phyloP scores from a whole-genome alignment of 1,140 invertebrate species.

The Cotesia typhae region DNA sequence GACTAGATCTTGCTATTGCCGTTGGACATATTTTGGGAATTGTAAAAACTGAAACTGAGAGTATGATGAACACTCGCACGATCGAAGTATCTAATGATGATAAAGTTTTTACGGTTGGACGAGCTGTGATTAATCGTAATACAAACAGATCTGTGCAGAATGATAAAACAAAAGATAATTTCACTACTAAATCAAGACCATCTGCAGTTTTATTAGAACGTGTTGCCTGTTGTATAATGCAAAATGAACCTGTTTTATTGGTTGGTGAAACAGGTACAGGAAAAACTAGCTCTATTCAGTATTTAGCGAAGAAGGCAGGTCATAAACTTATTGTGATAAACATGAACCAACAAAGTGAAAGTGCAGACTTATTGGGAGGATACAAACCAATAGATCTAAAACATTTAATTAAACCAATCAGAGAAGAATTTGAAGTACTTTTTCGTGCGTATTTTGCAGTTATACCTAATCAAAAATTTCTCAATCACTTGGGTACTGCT shows the following conservation, averaged over 20 bases:
- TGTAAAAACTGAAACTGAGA: slow-evolving; percentile 82
- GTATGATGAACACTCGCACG: slow-evolving; percentile 81
- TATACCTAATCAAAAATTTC: slow-evolving; percentile 85
- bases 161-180: slow-evolving; percentile 67
- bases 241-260: slow-evolving; percentile 90
- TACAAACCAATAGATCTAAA: slow-evolving; percentile 96
- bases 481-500: slow-evolving; percentile 80
- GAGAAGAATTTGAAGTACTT: slow-evolving; percentile 85
- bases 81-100: slow-evolving; percentile 72
- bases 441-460: slow-evolving; percentile 83
- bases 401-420: slow-evolving; percentile 82
- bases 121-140: slow-evolving; percentile 64
- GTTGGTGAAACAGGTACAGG: slow-evolving; percentile 99
- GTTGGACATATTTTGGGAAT: slow-evolving; percentile 87
- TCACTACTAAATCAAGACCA: slow-evolving; percentile 80
- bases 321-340: slow-evolving; percentile 95
- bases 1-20: slow-evolving; percentile 74
- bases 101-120: slow-evolving; percentile 67
- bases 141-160: slow-evolving; percentile 29
- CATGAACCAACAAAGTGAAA: slow-evolving; percentile 99
- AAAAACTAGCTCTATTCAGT: slow-evolving; percentile 97
- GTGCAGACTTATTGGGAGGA: slow-evolving; percentile 93
- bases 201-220: slow-evolving; percentile 86
- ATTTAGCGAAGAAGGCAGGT: slow-evolving; percentile 84
- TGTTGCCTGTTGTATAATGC: slow-evolving; percentile 81